These are phyloP conservation scores for Helarctos malayanus DNA, from an alignment of 2,797 vertebrate species.

Conservation along the genomic window DNA sequence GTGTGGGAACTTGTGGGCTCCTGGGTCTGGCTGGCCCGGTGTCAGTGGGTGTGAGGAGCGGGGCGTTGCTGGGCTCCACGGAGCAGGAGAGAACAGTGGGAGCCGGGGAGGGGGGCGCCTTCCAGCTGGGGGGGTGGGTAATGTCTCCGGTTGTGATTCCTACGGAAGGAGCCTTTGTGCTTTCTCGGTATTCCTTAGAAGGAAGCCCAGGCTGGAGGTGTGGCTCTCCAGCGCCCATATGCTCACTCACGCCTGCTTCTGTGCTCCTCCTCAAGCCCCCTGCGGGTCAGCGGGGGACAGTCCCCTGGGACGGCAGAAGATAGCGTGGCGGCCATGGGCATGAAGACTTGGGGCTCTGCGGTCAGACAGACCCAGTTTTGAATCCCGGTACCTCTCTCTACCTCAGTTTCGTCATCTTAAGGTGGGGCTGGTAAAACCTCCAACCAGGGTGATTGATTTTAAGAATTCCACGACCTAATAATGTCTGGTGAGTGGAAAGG, in stretches of 20 bases:
- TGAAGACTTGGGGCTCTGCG: not conserved
- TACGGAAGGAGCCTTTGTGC: not conserved
- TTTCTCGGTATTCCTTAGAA: constrained; percentile 70
- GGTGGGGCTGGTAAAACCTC: not conserved
- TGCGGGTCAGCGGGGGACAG: not conserved
- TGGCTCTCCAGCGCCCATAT: not conserved
- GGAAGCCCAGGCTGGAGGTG: not conserved
- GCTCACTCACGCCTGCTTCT: not conserved
- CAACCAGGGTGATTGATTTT: no score
- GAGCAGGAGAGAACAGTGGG: constrained; percentile 49
- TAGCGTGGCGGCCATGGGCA: fast-evolving
- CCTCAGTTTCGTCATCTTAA: not conserved
- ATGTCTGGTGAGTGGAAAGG: not conserved
- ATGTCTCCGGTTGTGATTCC: not conserved
- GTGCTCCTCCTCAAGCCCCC: not conserved
- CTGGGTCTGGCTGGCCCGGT: constrained; percentile 74
- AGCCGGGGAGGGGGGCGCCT: not conserved
- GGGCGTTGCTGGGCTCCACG: constrained; percentile 16
- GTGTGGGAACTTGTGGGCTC: constrained; percentile 59
- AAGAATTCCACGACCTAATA: not conserved
- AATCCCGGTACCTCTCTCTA: not conserved
- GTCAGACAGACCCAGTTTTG: not conserved
- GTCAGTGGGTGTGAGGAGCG: constrained; percentile 70
- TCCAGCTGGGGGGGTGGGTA: not conserved
- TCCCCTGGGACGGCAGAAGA: not conserved